These are phyloP conservation scores for Actenoides lindsayi DNA, from an alignment of 2,113 vertebrate genomes.

Conservation along the genomic window DNA sequence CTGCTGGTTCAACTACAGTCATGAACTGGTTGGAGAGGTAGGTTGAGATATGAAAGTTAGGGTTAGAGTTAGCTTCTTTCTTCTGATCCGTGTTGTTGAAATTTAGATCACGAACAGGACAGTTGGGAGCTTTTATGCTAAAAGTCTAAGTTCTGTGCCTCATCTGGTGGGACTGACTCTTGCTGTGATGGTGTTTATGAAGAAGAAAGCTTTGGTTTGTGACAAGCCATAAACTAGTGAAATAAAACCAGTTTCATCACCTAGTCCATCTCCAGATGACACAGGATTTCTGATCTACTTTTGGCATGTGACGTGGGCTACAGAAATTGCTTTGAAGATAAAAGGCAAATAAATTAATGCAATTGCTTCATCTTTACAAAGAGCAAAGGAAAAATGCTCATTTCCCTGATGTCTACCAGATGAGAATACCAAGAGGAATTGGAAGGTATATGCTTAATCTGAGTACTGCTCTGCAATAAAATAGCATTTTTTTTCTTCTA, in stretches of 20 bases:
- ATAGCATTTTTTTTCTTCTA: not conserved
- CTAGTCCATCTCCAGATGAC: not conserved
- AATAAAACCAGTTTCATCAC: not conserved
- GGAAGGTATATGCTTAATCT: not conserved
- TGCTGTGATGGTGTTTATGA: not conserved
- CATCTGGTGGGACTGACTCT: not conserved
- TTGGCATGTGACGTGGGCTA: not conserved
- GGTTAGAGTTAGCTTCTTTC: not conserved
- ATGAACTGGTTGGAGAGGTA: not conserved
- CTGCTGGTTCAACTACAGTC: not conserved
- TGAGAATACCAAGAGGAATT: not conserved
- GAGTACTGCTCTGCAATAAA: not conserved
- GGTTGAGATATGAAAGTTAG: not conserved
- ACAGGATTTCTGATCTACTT: not conserved
- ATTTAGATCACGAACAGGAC: not conserved
- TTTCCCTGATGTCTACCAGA: not conserved
- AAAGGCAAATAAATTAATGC: not conserved
- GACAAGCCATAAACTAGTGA: not conserved
- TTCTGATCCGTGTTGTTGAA: not conserved
- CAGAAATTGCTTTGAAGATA: not conserved
- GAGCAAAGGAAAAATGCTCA: not conserved
- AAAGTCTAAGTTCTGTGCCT: not conserved
- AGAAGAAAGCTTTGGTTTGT: not conserved
- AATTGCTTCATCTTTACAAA: not conserved
- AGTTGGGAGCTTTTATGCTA: not conserved